Evolutionary conservation across 2,797 vertebrate genomes (phyloP).

Genomic region (Sebastes hubbsi): DNA sequence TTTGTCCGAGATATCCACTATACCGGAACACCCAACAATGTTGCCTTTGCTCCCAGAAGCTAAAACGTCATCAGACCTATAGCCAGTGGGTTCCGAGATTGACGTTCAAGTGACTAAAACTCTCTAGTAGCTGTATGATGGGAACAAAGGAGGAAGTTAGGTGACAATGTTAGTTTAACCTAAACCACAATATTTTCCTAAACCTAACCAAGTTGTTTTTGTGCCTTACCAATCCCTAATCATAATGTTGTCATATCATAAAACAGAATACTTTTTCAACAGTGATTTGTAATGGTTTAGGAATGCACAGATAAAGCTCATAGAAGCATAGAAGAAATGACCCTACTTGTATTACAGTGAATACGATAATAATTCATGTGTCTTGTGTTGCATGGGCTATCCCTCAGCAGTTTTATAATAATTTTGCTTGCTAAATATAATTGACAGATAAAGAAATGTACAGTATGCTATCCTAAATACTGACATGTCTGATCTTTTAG

Average conservation of each 20-base stretch:
- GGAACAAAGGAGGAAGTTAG: not conserved
- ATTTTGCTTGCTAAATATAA: not conserved
- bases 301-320: not conserved
- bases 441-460: not conserved
- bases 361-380: not conserved
- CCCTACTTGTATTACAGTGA: not conserved
- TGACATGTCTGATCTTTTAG: not conserved
- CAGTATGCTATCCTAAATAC: not conserved
- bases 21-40: rapidly evolving
- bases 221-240: not conserved
- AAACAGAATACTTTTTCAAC: not conserved
- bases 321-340: not conserved
- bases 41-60: too few relatives aligned
- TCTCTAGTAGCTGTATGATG: not conserved
- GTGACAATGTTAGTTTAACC: not conserved
- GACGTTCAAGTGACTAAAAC: not conserved
- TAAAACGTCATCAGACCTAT: too few relatives aligned
- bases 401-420: not conserved
- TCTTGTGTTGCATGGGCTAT: not conserved
- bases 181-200: not conserved
- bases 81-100: not conserved
- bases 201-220: not conserved
- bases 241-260: not conserved
- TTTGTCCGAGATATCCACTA: too few relatives aligned
- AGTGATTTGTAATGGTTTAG: not conserved